Base-by-base conservation (phyloP, 1,140 invertebrate genomes). In the Apis laboriosa region DNA sequence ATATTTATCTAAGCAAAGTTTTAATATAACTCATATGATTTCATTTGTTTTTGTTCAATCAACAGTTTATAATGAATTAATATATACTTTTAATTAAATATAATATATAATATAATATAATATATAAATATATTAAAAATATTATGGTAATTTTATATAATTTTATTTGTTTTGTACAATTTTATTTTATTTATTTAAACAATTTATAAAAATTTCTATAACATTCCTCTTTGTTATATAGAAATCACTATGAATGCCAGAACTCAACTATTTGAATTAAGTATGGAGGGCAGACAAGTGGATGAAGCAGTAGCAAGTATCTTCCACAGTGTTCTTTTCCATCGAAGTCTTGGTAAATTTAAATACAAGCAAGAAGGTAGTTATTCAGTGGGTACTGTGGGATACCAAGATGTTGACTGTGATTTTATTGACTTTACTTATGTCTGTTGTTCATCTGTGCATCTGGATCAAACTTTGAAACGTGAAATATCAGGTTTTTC, bases 391-490 rank as follows among this genome's bases (percentile, higher is more conserved):
- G 98, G 98, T 53, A 99, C 98, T 3, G 96, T 99, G 49, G 98
- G 98, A 70, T 98, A 98, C 90, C 97, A 98, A 86, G 99, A 99
- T 94, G 97, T 99, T 15, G 97, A 99, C 92, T 99, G 99, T 95
- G 98, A 99, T 94, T 99, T 99, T 92, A 97, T 99, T 85, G 98
- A 99, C 94, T 97, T 99, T 90, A 99, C 98, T 53, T 99, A 99
- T 94, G 98, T 99, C 1, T 98, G 98, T 93, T 98, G 98, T 94
- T 97, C 97, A 72, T 99, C 98, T 4, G 95, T 96, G 5, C 95
- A 95, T 70, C 94, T 99, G 3, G 96, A 97, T 71, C 95, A 96
- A 61, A 96, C 95, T 63, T 94, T 99, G 11, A 97, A 97, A 89
- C 95, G 96, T 73, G 97, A 98, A 90, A 97, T 99, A 78, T 96